phyloP scores from a whole-genome alignment of 2,797 vertebrate species.

The Cynodonichthys magdalenae region DNA sequence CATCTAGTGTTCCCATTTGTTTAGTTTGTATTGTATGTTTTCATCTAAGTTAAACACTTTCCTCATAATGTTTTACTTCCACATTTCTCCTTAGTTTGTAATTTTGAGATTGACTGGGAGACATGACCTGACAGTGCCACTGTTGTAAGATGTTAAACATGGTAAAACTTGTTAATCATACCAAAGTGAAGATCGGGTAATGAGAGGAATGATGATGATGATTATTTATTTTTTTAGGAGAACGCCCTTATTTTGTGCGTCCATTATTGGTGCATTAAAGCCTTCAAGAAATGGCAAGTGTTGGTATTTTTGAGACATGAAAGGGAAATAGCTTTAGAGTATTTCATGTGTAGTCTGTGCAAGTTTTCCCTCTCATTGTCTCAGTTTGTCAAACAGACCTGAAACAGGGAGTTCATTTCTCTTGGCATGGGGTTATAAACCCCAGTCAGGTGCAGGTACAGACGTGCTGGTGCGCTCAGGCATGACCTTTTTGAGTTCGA shows the following conservation, averaged over 20 bases:
- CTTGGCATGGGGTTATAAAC: slow-evolving; percentile 29
- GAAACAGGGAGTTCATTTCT: slow-evolving; percentile 21
- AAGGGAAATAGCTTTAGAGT: slow-evolving; percentile 15
- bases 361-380: not conserved
- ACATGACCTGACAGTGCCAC: slow-evolving; percentile 18
- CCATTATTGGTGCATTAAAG: not conserved
- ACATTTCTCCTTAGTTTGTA: not conserved
- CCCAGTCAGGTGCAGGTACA: slow-evolving; percentile 19
- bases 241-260: not conserved
- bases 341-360: not conserved
- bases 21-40: not conserved
- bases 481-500: slow-evolving; percentile 14
- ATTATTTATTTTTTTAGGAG: not conserved
- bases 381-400: slow-evolving; percentile 11
- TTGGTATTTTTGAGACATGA: not conserved
- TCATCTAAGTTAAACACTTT: not conserved
- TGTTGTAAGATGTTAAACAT: slow-evolving; percentile 16
- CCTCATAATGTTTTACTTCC: not conserved
- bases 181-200: slow-evolving; percentile 19
- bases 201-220: not conserved
- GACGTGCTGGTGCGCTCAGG: slow-evolving; percentile 22
- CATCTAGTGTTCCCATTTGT: not conserved
- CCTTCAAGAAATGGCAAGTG: not conserved
- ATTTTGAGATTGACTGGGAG: not conserved
- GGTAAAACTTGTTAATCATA: slow-evolving; percentile 50